Percentiles rank a stretch among this genome's conserved stretches.
Conservation (phyloP, 2,888 invertebrate genomes). For the Cyrtodaria siliqua region DNA sequence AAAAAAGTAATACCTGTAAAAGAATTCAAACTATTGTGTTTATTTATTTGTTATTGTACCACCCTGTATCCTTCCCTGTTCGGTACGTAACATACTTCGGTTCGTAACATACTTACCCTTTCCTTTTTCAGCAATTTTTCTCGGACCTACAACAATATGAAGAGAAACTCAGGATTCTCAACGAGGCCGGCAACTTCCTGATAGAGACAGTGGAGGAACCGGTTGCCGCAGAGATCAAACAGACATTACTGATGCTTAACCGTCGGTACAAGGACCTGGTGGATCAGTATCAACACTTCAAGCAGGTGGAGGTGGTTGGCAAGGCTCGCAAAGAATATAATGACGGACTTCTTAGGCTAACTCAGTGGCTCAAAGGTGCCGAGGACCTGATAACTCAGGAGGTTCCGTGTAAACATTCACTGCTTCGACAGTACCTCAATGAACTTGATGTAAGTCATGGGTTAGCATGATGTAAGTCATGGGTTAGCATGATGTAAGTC, state of each 20-base stretch:
- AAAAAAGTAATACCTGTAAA: too few species aligned
- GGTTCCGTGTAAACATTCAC: conserved; percentile 91
- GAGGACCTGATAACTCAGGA: conserved; percentile 90
- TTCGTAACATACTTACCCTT: too few species aligned
- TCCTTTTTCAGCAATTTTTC: conserved; percentile 89
- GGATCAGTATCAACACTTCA: conserved; percentile 84
- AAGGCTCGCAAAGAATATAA: conserved; percentile 77
- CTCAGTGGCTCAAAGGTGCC: conserved; percentile 92
- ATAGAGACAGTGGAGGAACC: conserved; percentile 95
- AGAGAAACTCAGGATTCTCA: conserved; percentile 93
- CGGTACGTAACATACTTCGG: too few species aligned
- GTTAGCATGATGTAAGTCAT: too few species aligned
- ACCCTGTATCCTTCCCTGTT: too few species aligned
- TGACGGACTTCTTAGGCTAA: conserved; percentile 73
- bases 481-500: too few species aligned
- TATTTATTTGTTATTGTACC: too few species aligned
- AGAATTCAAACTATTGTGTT: too few species aligned
- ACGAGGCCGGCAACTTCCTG: conserved; percentile 95
- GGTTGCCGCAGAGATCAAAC: conserved; percentile 92
- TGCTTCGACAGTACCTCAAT: conserved; percentile 93
- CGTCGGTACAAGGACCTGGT: conserved; percentile 94
- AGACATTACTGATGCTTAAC: conserved; percentile 91
- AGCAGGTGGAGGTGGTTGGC: conserved; percentile 79
- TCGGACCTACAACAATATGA: conserved; percentile 96
- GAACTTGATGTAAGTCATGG: too few species aligned